These are phyloP conservation scores for Potamilus streckersoni DNA, from an alignment of 1,140 invertebrate genomes.

Conservation along the genomic window DNA sequence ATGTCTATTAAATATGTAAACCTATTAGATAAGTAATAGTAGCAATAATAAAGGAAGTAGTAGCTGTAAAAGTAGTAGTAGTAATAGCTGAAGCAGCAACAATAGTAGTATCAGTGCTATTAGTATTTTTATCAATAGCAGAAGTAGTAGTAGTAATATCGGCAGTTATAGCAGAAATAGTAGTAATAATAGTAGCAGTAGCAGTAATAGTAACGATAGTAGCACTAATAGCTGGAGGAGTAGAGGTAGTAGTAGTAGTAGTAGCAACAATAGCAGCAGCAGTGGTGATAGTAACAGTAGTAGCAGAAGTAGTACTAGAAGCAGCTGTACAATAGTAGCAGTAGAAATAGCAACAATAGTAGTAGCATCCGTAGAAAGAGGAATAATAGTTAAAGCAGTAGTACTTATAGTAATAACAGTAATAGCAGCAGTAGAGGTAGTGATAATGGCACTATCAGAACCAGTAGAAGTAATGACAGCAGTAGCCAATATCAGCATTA, in stretches of 20 bases:
- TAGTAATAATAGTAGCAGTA: background rate
- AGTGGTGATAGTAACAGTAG: constrained; percentile 27
- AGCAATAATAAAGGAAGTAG: background rate
- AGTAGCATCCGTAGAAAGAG: constrained; percentile 24
- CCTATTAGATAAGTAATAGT: background rate
- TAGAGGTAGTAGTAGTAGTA: background rate
- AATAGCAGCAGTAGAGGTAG: constrained; percentile 20
- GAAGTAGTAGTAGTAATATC: too few species aligned
- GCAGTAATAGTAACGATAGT: background rate
- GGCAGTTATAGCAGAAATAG: background rate
- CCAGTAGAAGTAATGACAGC: background rate
- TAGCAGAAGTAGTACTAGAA: constrained; percentile 27
- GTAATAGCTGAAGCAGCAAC: too few species aligned
- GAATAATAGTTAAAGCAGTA: constrained; percentile 28
- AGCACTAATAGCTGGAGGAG: too few species aligned
- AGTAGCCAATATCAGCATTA: background rate
- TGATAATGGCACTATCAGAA: constrained; percentile 6
- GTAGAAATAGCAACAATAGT: constrained; percentile 26
- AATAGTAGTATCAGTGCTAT: too few species aligned
- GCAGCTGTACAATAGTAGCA: constrained; percentile 27
- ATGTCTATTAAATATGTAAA: too few species aligned
- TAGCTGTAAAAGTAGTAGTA: too few species aligned
- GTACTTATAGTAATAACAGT: constrained; percentile 11
- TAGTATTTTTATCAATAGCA: too few species aligned
- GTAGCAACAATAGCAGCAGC: constrained; percentile 18